Evolutionary conservation across 1,140 invertebrate genomes (phyloP), one percentile per base, ranked within the genome.

Genomic region (Probaryconus sp.): DNA sequence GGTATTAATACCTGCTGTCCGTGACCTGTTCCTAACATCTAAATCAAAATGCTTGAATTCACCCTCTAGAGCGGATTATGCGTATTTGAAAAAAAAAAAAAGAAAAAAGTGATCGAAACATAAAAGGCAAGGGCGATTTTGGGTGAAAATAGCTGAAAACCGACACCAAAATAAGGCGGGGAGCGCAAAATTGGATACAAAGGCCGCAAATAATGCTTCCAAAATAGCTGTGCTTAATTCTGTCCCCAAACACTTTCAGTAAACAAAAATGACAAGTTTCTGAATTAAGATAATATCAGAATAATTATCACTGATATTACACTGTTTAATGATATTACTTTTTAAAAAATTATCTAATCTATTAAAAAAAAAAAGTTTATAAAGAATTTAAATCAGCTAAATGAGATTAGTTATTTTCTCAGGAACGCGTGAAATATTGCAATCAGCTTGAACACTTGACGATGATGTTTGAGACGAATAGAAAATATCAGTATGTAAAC

Each of bases 91-190:
- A 70, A 83, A 85, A 84, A 81, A 78, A 76, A 58, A 71, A 60
- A 68, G 60, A 48, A 69, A 64, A 77, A 78, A 63, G 47, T 64
- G 65, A 40, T 75, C 58, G 60, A 58, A 68, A 51, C 51, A 86
- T 78, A 83, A 82, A 76, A 61, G 67, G 42, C 67, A 81, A 78
- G 84, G 84, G 85, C 81, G 81, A 67, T 88, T 87, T 88, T 88
- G 81, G 86, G 86, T 82, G 83, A 84, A 88, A 88, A 88, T 86
- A 84, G 76, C 79, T 83, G 85, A 87, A 88, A 88, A 88, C 78
- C 82, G 85, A 87, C 81, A 87, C 86, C 85, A 84, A 88, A 87
- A 87, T 81, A 87, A 82, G 81, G 81, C 80, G 80, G 78, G 70
- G 75, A 78, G 77, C 84, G 82, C 80, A 78, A 87, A 85, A 87